phyloP scores from a whole-genome alignment of 2,113 vertebrate genomes.

The Grallaria varia region DNA sequence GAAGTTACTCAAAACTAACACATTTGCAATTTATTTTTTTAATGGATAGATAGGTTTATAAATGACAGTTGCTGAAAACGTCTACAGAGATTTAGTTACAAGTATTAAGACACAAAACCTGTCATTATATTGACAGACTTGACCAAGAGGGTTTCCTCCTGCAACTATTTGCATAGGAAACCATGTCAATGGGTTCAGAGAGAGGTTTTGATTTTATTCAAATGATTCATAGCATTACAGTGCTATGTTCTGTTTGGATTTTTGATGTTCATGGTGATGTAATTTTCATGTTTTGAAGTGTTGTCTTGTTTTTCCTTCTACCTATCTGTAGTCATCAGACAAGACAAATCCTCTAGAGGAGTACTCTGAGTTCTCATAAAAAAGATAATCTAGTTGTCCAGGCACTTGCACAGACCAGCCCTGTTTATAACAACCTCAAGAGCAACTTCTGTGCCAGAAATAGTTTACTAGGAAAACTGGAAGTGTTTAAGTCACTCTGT shows the following conservation, averaged over 20 bases:
- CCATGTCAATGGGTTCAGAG: background rate
- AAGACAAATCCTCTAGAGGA: background rate
- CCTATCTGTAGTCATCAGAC: background rate
- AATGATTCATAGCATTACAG: background rate
- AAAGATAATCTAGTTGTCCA: background rate
- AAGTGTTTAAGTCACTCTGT: background rate
- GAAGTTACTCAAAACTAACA: background rate
- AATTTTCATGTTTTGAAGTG: background rate
- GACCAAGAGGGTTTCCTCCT: background rate
- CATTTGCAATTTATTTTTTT: background rate
- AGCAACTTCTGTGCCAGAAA: background rate
- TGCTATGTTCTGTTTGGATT: background rate
- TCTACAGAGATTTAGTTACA: background rate
- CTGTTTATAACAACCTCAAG: slow-evolving; percentile 12
- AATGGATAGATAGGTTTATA: background rate
- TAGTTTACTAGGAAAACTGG: slow-evolving; percentile 19
- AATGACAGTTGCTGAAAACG: background rate
- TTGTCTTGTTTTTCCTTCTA: background rate
- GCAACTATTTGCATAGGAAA: background rate
- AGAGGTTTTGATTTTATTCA: slow-evolving; percentile 12
- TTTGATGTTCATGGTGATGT: background rate
- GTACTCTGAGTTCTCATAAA: slow-evolving; percentile 26
- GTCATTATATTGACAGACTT: background rate
- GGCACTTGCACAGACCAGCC: background rate
- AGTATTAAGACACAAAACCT: background rate